Evolutionary conservation across 2,888 invertebrate genomes (phyloP), one percentile per base, ranked within the genome.

Genomic region (Cylloceria caligata): DNA sequence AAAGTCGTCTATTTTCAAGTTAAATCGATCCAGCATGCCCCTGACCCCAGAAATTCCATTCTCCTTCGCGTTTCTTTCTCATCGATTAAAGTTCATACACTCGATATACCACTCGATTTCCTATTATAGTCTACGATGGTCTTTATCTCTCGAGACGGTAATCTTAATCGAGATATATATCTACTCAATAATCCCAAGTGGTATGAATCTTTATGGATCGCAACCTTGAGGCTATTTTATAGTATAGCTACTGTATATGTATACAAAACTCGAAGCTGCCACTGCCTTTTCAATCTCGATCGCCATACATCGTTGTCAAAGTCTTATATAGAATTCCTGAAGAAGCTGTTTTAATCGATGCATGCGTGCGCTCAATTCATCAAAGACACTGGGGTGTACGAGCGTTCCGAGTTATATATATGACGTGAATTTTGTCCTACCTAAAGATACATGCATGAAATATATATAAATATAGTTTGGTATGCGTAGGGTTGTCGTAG

Each of bases 271-370:
- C 30, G 21, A 42, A 27, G 11, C 42, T 64, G 68, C 16, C 16
- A 16, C 34, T 55, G 71, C 62, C 72, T 77, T 68, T 81, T 45
- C 49, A 57, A 21, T 9, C 57, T 52, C 24, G 67, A 19, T 76
- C 72, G 45, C 76, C 62, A 64, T 73, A 68, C 60, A 57, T 77
- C 68, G 55, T 64, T 81, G 77, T 73, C 77, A 68, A 42, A 36
- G 47, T 52, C 68, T 81, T 73, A 81, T 64, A 77, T 73, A 76
- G 72, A 76, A 81, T 72, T 73, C 62, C 16, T 55, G 68, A 73
- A 73, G 81, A 73, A 73, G 45, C 68, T 73, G 62, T 47, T 81
- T 81, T 52, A 76, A 76, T 76, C 76, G 36, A 19, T 45, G 52
- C 73, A 34, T 24, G 62, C 36, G 30, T 24, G 62, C 36, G 30